Evolutionary conservation across 2,888 invertebrate genomes (phyloP).

Genomic region (Platycheirus albimanus): DNA sequence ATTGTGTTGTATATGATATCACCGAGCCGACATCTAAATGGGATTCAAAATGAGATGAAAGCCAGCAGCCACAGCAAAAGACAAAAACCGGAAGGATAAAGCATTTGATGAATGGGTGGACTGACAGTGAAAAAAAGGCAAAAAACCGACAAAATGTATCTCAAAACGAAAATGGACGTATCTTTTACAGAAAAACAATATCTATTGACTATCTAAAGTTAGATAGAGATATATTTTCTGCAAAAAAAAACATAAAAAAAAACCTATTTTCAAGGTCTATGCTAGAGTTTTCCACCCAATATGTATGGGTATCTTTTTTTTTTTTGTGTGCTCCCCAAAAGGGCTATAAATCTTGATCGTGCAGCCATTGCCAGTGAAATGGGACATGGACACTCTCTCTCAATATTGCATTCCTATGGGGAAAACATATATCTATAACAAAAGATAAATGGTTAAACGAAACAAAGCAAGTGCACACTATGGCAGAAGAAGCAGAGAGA

Average conservation of each 20-base stretch:
- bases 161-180: slow-evolving; percentile 6
- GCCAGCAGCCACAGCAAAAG: slow-evolving; percentile 6
- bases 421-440: slow-evolving; percentile 3
- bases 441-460: slow-evolving; percentile 51
- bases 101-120: not conserved
- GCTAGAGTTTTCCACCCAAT: slow-evolving; percentile 1
- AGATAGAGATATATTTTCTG: not conserved
- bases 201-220: slow-evolving; percentile 10
- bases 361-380: slow-evolving; percentile 17
- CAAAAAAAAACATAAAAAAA: too few relatives aligned
- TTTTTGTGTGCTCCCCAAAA: slow-evolving; percentile 9
- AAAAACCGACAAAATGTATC: not conserved
- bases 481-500: slow-evolving; percentile 5
- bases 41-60: slow-evolving; percentile 24
- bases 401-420: slow-evolving; percentile 32
- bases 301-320: not conserved
- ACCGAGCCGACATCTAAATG: slow-evolving; percentile 27
- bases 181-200: slow-evolving; percentile 7
- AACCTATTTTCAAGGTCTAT: slow-evolving; percentile 38
- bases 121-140: not conserved
- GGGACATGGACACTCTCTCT: slow-evolving; percentile 29
- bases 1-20: not conserved
- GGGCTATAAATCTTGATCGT: slow-evolving; percentile 62
- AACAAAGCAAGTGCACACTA: slow-evolving; percentile 59
- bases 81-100: slow-evolving; percentile 11